These are phyloP conservation scores for Gyrodactylus salaris DNA, from an alignment of 1,140 invertebrate species.

Conservation along the genomic window DNA sequence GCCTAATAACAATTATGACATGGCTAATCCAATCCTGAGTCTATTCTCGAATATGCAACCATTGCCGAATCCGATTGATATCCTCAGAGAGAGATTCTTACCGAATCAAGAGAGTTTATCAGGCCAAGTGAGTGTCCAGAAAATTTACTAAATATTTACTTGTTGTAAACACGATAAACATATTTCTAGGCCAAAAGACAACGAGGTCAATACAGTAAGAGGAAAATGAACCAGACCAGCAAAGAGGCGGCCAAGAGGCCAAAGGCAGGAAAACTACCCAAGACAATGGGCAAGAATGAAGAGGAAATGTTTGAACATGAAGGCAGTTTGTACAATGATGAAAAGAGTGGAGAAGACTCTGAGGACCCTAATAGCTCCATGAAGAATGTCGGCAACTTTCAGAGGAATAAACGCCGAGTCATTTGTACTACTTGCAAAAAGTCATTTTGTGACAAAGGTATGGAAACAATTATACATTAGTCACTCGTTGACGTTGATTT, in stretches of 20 bases:
- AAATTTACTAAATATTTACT: not conserved
- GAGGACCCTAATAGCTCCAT: not conserved
- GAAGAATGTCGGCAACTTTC: not conserved
- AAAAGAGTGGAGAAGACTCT: not conserved
- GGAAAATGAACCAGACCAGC: not conserved
- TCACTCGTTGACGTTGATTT: too few relatives aligned
- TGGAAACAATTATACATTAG: not conserved
- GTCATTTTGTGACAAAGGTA: conserved; percentile 81
- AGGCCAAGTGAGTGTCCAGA: not conserved
- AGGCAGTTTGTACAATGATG: not conserved
- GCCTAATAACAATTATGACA: not conserved
- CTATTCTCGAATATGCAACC: not conserved
- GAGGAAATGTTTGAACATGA: not conserved
- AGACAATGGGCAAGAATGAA: not conserved
- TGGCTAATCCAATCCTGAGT: not conserved
- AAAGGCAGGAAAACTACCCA: not conserved
- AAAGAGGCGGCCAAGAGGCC: not conserved
- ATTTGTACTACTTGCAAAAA: conserved; percentile 90
- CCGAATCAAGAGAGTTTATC: not conserved
- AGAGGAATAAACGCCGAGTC: conserved; percentile 37
- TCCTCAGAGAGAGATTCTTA: not conserved
- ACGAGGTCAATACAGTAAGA: not conserved
- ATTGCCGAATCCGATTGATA: not conserved
- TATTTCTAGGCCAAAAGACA: not conserved
- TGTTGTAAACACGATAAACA: not conserved